Conservation (phyloP, 2,113 vertebrate genomes). For the Ranitomeya imitator region DNA sequence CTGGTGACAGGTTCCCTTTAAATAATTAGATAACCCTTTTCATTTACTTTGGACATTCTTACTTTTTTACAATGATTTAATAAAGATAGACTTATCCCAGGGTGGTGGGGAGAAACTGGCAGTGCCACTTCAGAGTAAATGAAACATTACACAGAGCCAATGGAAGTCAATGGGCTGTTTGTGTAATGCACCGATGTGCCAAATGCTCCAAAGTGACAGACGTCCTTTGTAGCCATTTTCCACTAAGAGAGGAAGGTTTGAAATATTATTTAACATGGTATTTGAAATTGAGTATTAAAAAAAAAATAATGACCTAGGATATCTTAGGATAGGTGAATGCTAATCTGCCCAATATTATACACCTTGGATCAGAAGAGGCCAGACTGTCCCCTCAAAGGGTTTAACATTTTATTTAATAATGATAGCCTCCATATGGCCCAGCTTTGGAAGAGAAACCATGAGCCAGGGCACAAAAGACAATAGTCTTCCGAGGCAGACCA, state of each 20-base stretch:
- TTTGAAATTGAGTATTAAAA: neutral
- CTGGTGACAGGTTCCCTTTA: too few relatives aligned
- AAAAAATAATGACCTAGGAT: neutral
- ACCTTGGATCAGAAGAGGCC: neutral
- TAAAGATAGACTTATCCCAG: too few relatives aligned
- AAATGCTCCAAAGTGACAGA: neutral
- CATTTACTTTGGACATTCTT: neutral
- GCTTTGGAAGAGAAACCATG: neutral
- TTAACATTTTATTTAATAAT: neutral
- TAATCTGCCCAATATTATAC: neutral
- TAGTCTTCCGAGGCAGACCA: neutral
- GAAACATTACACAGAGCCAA: neutral
- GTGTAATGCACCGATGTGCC: neutral
- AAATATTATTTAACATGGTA: neutral
- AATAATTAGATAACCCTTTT: too few relatives aligned
- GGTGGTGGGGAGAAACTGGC: neutral
- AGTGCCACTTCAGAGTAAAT: neutral
- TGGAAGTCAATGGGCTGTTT: neutral
- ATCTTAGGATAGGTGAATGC: neutral
- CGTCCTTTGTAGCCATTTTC: neutral
- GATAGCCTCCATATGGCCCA: slow-evolving; percentile 2
- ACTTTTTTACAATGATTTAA: too few relatives aligned
- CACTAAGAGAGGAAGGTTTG: too few relatives aligned
- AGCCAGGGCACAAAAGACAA: slow-evolving; percentile 8
- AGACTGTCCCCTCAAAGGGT: neutral